These are phyloP conservation scores for Nomia melanderi DNA, from an alignment of 1,140 invertebrate genomes.

Conservation along the genomic window DNA sequence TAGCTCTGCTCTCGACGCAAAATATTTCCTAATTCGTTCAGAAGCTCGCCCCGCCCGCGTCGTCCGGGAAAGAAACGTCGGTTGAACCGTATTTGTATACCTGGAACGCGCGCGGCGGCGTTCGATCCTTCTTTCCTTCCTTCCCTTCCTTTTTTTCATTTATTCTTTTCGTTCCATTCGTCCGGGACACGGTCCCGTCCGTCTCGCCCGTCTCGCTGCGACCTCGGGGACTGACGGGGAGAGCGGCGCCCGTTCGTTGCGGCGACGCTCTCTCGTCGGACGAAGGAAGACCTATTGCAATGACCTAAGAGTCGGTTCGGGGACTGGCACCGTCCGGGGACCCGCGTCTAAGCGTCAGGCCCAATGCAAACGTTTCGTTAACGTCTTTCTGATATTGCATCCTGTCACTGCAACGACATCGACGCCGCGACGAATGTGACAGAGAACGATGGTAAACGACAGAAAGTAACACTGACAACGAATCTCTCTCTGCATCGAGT, in stretches of 20 bases:
- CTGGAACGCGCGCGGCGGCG: neutral
- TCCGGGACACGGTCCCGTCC: neutral
- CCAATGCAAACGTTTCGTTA: too few species aligned
- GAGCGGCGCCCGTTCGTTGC: neutral
- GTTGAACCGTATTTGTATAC: slow-evolving; percentile 28
- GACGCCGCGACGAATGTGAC: too few species aligned
- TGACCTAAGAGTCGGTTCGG: slow-evolving; percentile 64
- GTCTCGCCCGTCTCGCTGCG: too few species aligned
- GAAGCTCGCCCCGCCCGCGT: slow-evolving; percentile 48
- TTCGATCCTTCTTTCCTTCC: too few species aligned
- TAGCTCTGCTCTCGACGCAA: slow-evolving; percentile 65
- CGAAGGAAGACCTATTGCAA: slow-evolving; percentile 60
- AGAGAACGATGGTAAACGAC: too few species aligned
- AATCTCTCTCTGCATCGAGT: too few species aligned
- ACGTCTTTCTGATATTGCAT: too few species aligned
- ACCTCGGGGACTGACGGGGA: neutral
- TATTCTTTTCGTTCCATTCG: slow-evolving; percentile 18
- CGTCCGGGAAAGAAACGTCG: slow-evolving; percentile 49
- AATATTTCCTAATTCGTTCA: slow-evolving; percentile 24
- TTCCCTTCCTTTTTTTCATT: too few species aligned
- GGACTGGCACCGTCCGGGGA: slow-evolving; percentile 41
- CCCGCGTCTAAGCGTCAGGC: too few species aligned
- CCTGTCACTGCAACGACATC: too few species aligned
- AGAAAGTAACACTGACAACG: too few species aligned
- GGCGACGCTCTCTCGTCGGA: slow-evolving; percentile 32